These are phyloP conservation scores for Epirrhoe tristata DNA, from an alignment of 2,888 invertebrate species.

Conservation along the genomic window DNA sequence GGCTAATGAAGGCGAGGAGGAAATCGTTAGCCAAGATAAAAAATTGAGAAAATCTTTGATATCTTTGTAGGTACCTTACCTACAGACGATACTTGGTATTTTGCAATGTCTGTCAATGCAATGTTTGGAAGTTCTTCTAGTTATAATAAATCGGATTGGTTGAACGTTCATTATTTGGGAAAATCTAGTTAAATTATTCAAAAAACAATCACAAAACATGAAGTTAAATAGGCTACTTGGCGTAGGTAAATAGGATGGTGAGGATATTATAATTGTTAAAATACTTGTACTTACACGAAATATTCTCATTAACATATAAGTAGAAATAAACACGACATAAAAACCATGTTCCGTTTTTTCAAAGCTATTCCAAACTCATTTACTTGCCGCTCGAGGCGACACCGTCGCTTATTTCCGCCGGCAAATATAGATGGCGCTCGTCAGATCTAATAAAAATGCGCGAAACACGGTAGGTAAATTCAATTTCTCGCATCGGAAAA, in stretches of 20 bases:
- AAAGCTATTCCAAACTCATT: constrained; percentile 38
- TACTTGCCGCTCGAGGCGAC: constrained; percentile 30
- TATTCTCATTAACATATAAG: background rate
- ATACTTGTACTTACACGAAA: no score
- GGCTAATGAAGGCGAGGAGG: constrained; percentile 36
- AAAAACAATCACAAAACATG: no score
- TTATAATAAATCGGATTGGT: no score
- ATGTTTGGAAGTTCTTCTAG: no score
- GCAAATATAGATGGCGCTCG: constrained; percentile 65
- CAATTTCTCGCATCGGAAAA: constrained; percentile 58
- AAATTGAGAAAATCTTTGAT: background rate
- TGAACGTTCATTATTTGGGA: no score
- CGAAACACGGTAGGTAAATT: constrained; percentile 47
- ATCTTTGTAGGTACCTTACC: no score
- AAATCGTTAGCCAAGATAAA: constrained; percentile 13
- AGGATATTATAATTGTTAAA: no score
- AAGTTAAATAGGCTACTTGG: no score
- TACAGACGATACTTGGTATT: no score
- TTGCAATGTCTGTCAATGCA: no score
- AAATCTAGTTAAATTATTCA: no score
- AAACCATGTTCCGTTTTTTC: constrained; percentile 32
- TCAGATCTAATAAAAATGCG: constrained; percentile 59
- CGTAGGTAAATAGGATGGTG: no score
- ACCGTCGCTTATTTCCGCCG: constrained; percentile 55
- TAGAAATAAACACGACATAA: background rate